Conservation (phyloP, 2,888 invertebrate genomes). For the Diplolepis rosae region DNA sequence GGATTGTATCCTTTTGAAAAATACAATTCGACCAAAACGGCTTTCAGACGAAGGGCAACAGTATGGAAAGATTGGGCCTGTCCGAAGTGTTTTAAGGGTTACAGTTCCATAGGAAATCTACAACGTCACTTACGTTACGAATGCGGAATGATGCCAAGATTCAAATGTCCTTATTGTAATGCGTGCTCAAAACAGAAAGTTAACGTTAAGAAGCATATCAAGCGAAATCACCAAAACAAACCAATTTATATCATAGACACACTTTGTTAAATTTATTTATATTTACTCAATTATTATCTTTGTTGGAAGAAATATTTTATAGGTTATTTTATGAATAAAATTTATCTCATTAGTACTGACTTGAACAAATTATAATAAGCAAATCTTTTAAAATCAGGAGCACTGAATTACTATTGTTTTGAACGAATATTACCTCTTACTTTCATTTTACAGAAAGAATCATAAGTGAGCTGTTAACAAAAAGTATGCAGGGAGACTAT, state of each 20-base stretch:
- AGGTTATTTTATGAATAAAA: not conserved
- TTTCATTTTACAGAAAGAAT: not conserved
- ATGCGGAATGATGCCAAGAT: conserved; percentile 68
- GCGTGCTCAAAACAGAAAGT: conserved; percentile 66
- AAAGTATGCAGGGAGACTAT: not conserved
- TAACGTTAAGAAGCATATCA: conserved; percentile 67
- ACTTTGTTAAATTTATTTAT: conserved; percentile 5
- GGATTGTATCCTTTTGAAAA: not conserved
- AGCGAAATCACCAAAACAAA: conserved; percentile 62
- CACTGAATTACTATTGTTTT: not conserved
- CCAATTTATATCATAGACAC: conserved; percentile 60
- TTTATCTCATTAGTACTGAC: not conserved
- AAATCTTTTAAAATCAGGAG: not conserved
- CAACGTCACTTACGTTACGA: conserved; percentile 72
- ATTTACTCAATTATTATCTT: not conserved
- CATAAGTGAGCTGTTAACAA: not conserved
- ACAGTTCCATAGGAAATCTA: conserved; percentile 77
- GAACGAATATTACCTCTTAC: not conserved
- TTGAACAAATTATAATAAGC: too few relatives aligned
- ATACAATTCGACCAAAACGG: not conserved
- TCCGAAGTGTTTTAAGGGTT: conserved; percentile 76
- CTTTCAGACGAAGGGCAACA: not conserved
- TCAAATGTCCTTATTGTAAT: conserved; percentile 68
- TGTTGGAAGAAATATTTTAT: conserved; percentile 2
- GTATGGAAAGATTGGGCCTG: conserved; percentile 64